phyloP scores from a whole-genome alignment of 2,888 invertebrate genomes.

The Polia nebulosa region DNA sequence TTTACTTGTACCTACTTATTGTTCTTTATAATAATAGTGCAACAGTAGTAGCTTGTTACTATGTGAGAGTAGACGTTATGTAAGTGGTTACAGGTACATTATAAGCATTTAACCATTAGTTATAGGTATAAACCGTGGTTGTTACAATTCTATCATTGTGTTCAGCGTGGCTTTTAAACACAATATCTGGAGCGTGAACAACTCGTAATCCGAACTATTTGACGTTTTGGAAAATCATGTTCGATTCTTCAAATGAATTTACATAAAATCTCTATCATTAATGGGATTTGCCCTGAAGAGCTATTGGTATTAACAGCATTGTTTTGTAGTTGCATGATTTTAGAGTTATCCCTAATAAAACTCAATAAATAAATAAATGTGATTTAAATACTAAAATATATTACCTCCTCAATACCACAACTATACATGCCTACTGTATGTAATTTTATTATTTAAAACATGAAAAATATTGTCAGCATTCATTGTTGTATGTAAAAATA shows the following conservation, averaged over 20 bases:
- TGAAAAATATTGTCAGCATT: conserved; percentile 3
- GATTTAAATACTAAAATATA: background rate
- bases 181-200: conserved; percentile 73
- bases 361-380: background rate
- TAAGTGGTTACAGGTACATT: conserved; percentile 56
- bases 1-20: conserved; percentile 37
- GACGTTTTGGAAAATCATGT: conserved; percentile 53
- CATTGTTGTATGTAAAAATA: conserved; percentile 20
- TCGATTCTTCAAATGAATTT: conserved; percentile 17
- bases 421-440: background rate
- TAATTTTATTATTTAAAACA: conserved; percentile 8
- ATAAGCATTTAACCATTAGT: conserved; percentile 65
- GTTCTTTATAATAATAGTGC: conserved; percentile 34
- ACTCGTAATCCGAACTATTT: conserved; percentile 62
- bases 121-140: conserved; percentile 63
- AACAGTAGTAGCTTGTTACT: conserved; percentile 32
- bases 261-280: background rate
- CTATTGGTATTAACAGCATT: background rate
- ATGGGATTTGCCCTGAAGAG: background rate
- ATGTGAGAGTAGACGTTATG: conserved; percentile 53
- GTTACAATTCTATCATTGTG: conserved; percentile 69
- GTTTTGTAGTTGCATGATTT: background rate
- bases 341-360: background rate
- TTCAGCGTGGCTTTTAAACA: conserved; percentile 64
- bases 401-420: background rate